These are phyloP conservation scores for Crypturellus undulatus DNA, from an alignment of 2,113 vertebrate genomes.

Conservation along the genomic window DNA sequence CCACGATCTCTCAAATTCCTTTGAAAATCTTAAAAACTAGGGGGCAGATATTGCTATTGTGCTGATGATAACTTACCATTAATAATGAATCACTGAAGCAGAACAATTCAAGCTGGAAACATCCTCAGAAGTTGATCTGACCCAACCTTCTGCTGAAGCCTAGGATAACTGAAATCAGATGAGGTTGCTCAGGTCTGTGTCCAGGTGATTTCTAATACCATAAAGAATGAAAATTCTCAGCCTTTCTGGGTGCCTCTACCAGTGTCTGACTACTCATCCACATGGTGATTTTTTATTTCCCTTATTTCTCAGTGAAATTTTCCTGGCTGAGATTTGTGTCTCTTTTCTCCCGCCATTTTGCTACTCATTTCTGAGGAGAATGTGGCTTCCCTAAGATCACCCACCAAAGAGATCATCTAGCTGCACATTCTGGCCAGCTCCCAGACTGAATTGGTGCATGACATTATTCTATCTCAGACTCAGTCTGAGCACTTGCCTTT, in stretches of 20 bases:
- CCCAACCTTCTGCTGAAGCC: not conserved
- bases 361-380: not conserved
- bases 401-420: not conserved
- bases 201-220: not conserved
- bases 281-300: not conserved
- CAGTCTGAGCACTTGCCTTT: not conserved
- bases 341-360: not conserved
- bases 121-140: not conserved
- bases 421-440: not conserved
- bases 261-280: not conserved
- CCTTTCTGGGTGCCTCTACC: not conserved
- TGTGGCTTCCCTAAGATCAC: not conserved
- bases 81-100: not conserved
- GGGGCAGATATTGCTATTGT: not conserved
- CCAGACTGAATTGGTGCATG: not conserved
- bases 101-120: not conserved
- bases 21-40: not conserved
- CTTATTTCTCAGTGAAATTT: not conserved
- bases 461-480: not conserved
- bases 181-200: not conserved
- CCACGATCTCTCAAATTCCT: not conserved
- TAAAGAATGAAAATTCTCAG: not conserved
- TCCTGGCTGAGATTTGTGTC: not conserved
- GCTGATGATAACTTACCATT: not conserved
- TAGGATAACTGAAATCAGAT: not conserved